Conservation (phyloP, 1,140 invertebrate species). For the Gyrodactylus bullatarudis region DNA sequence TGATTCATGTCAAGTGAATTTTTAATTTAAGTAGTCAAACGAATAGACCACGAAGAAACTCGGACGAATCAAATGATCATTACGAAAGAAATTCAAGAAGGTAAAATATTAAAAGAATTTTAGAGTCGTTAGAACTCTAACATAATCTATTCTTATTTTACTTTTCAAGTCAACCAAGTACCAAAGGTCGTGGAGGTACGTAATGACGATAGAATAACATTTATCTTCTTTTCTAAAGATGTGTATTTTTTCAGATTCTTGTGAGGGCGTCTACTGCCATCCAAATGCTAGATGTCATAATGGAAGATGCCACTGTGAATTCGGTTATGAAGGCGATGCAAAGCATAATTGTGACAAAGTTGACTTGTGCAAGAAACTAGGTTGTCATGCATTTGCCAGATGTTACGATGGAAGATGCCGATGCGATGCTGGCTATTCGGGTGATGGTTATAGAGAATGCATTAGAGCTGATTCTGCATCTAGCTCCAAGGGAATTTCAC, state of each 20-base stretch:
- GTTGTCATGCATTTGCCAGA: background rate
- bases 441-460: background rate
- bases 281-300: background rate
- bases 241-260: background rate
- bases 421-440: background rate
- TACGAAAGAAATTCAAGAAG: too few relatives aligned
- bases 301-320: background rate
- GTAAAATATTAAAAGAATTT: too few relatives aligned
- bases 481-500: background rate
- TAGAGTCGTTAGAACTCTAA: too few relatives aligned
- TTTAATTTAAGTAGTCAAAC: too few relatives aligned
- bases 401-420: background rate
- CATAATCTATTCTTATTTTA: too few relatives aligned
- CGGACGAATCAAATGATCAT: too few relatives aligned
- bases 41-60: too few relatives aligned
- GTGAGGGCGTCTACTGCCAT: background rate
- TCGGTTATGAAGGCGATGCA: background rate
- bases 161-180: background rate
- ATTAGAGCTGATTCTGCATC: background rate
- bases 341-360: background rate
- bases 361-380: background rate
- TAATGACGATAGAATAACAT: background rate
- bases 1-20: too few relatives aligned
- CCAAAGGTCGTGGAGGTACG: background rate
- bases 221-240: background rate